Evolutionary conservation across 2,797 vertebrate genomes (phyloP).

Genomic region (Sorex maritimensis): DNA sequence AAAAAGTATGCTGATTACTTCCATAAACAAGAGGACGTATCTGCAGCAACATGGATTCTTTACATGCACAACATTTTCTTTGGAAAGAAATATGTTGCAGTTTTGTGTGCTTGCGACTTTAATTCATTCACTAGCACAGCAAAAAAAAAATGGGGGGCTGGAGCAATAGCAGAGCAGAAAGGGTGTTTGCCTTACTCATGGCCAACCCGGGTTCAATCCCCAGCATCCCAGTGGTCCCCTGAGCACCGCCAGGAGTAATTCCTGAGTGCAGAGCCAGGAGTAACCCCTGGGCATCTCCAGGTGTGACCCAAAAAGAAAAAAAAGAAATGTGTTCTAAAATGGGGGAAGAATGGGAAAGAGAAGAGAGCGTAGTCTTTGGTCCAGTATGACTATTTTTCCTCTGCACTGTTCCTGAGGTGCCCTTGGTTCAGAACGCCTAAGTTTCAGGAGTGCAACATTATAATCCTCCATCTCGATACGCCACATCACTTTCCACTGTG

Average conservation of each 20-base stretch:
- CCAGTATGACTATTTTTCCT: not conserved
- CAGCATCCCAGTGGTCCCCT: no score
- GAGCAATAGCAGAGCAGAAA: no score
- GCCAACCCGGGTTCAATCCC: no score
- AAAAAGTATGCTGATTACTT: constrained; percentile 19
- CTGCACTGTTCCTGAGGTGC: not conserved
- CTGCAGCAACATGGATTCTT: not conserved
- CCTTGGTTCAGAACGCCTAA: not conserved
- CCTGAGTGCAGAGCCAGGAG: no score
- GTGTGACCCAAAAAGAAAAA: no score
- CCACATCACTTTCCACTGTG: not conserved
- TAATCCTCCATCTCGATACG: not conserved
- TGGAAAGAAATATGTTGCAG: constrained; percentile 39
- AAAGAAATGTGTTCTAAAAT: not conserved
- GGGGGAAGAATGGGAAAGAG: not conserved
- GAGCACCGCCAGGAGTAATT: no score
- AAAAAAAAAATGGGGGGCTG: no score
- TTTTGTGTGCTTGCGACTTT: no score
- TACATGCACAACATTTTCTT: constrained; percentile 46
- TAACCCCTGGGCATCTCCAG: no score
- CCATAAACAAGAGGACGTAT: not conserved
- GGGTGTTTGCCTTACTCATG: no score
- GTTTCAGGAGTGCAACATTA: not conserved
- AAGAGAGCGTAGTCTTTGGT: constrained; percentile 28
- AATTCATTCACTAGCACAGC: no score